Evolutionary conservation across 2,888 invertebrate genomes (phyloP), one percentile per base, ranked within the genome.

Genomic region (Zele albiditarsus): DNA sequence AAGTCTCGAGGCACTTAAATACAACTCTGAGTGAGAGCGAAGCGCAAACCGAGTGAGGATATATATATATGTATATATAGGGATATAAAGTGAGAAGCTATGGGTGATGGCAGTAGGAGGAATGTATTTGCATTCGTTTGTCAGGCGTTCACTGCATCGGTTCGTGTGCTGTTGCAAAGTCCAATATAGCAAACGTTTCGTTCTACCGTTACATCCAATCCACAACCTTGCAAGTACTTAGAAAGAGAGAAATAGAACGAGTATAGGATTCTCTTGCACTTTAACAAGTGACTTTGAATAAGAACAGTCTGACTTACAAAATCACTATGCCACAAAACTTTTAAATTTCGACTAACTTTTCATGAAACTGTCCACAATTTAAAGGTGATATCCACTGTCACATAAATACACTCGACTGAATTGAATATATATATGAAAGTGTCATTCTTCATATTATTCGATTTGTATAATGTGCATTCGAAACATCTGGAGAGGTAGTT

Each of bases 91-190:
- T 38, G 38, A 38, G 38, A 38, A 38, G 60, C 27, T 16, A n/a
- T 12, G 12, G 25, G 33, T 4, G 63, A 46, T 31, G 58, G 42
- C 14, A 38, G 46, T 42, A 38, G 27, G 58, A 74, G 74, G 71
- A 73, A 77, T 74, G 76, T 75, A 80, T 80, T 80, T 78, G 79
- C 80, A 79, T 79, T 76, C 68, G 77, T 77, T 78, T 76, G 74
- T 76, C 77, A 80, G 77, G 65, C 60, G 67, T 75, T 71, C 38
- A 33, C 38, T 46, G 69, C 71, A 60, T 46, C 73, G 75, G 68
- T 63, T 73, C 53, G 63, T 63, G 38, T 42, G 42, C 42, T 12
- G 42, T 12, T 25, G 28, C 49, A 68, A 73, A 72, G 75, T 76
- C 75, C 73, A 70, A 75, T 53, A 46, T 69, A 69, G 68, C 12